Conservation (phyloP, 2,113 vertebrate genomes). For the Triplophysa tibetana region DNA sequence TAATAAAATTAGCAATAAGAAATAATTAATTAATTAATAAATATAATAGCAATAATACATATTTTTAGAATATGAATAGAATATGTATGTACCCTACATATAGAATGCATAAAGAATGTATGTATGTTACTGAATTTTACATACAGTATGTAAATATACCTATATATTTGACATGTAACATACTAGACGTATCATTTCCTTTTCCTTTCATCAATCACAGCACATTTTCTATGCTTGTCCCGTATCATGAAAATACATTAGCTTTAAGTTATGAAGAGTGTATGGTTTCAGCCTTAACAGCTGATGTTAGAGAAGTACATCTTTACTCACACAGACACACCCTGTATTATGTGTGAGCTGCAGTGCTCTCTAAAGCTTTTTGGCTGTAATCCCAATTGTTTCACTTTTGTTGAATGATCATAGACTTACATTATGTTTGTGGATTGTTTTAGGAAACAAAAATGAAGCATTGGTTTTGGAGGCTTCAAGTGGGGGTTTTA, state of each 20-base stretch:
- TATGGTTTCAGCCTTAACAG: neutral
- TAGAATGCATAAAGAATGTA: too few species aligned
- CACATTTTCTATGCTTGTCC: too few species aligned
- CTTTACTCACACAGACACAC: neutral
- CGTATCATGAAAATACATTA: neutral
- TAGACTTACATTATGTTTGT: neutral
- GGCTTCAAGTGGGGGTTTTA: neutral
- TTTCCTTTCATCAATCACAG: too few species aligned
- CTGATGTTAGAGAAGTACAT: constrained; percentile 11
- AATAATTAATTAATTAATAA: too few species aligned
- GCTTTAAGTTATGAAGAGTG: neutral
- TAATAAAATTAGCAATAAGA: too few species aligned
- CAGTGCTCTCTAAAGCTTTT: neutral
- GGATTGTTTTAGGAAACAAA: constrained; percentile 22
- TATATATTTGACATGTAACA: too few species aligned
- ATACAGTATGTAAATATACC: too few species aligned
- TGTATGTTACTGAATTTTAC: too few species aligned
- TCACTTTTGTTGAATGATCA: neutral
- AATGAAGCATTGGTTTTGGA: neutral
- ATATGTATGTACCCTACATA: too few species aligned
- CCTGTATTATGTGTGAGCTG: neutral
- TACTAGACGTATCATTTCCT: too few species aligned
- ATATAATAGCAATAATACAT: too few species aligned
- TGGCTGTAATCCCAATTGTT: neutral
- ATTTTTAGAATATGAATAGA: too few species aligned